These are phyloP conservation scores for Orchesella cincta DNA, from an alignment of 1,140 invertebrate genomes.

Conservation along the genomic window DNA sequence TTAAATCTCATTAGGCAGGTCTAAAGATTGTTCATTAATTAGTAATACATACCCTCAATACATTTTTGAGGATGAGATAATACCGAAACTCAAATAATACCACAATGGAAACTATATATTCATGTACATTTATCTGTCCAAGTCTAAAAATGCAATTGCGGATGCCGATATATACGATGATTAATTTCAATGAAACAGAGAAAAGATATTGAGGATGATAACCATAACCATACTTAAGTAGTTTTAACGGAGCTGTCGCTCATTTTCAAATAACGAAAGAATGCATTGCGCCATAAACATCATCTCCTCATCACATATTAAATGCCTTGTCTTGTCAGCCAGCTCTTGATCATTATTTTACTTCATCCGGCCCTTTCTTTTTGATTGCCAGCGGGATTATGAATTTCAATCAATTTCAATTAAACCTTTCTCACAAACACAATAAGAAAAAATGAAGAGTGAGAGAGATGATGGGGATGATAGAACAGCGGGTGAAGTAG, in stretches of 20 bases:
- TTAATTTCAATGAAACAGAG: not conserved
- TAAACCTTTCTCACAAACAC: not conserved
- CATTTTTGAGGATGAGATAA: not conserved
- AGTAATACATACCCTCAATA: not conserved
- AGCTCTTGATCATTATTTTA: not conserved
- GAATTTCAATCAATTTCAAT: conserved; percentile 15
- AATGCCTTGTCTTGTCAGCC: conserved; percentile 8
- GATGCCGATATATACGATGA: not conserved
- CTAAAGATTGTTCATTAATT: not conserved
- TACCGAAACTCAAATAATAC: not conserved
- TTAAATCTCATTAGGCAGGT: not conserved
- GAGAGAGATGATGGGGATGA: not conserved
- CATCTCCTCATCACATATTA: not conserved
- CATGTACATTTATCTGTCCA: too few species aligned
- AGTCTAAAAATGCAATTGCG: too few species aligned
- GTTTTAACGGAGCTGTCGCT: not conserved
- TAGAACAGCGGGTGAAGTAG: conserved; percentile 9
- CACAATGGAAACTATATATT: too few species aligned
- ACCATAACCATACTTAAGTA: not conserved
- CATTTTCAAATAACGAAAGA: not conserved
- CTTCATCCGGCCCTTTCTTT: not conserved
- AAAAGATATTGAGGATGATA: not conserved
- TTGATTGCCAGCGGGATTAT: conserved; percentile 2
- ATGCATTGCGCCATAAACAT: not conserved
- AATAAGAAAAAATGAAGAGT: not conserved